phyloP scores from a whole-genome alignment of 2,888 invertebrate genomes.

The Ochropleura plecta region DNA sequence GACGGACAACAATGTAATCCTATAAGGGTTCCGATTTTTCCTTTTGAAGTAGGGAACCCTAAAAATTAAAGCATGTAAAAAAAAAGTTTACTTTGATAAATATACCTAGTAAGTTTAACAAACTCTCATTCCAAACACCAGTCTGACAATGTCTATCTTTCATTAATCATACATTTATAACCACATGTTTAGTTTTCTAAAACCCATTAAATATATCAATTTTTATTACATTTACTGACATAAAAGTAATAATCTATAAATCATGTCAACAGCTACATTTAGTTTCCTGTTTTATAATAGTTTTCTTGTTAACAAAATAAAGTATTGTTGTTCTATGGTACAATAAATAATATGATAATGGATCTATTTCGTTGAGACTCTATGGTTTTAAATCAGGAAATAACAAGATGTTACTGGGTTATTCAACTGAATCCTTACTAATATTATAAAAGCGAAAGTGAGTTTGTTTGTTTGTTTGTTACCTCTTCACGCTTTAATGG shows the following conservation, averaged over 20 bases:
- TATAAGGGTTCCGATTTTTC: too few species aligned
- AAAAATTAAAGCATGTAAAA: too few species aligned
- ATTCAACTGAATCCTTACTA: too few species aligned
- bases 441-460: too few species aligned
- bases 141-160: background rate
- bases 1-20: too few species aligned
- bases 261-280: conserved; percentile 9
- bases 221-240: conserved; percentile 3
- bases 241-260: conserved; percentile 9
- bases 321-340: background rate
- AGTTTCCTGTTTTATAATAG: conserved; percentile 14
- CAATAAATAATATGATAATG: conserved; percentile 35
- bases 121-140: background rate
- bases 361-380: background rate
- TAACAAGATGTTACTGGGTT: background rate
- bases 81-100: too few species aligned
- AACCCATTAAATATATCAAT: conserved; percentile 24
- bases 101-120: too few species aligned
- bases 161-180: conserved; percentile 3
- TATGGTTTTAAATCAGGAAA: conserved; percentile 4
- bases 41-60: too few species aligned
- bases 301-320: conserved; percentile 27
- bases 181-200: background rate
- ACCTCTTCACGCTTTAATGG: too few species aligned
- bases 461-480: too few species aligned